Conservation (phyloP, 2,113 vertebrate genomes). For the Lagopus muta region DNA sequence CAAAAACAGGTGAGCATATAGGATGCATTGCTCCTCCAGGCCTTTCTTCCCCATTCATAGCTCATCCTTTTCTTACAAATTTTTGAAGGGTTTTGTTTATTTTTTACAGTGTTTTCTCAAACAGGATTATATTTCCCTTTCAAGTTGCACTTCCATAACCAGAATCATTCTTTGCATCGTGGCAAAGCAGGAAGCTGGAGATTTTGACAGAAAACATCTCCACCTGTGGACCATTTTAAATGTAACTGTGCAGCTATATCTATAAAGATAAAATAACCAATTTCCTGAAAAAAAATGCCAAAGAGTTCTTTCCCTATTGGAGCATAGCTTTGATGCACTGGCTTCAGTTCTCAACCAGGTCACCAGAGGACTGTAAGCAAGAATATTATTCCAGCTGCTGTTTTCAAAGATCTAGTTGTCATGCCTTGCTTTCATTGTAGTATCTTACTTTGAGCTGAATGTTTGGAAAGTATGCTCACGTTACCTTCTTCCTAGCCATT, state of each 20-base stretch:
- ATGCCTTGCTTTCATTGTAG: neutral
- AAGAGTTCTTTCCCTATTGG: neutral
- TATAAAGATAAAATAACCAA: neutral
- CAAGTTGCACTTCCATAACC: neutral
- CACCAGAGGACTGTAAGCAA: neutral
- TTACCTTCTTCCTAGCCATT: neutral
- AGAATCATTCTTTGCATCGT: neutral
- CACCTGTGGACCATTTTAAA: neutral
- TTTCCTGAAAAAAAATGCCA: neutral
- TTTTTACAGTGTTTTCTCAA: neutral
- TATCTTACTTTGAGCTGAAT: neutral
- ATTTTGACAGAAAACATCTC: neutral
- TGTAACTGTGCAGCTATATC: neutral
- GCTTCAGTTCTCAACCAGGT: neutral
- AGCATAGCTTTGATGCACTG: neutral
- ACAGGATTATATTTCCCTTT: neutral
- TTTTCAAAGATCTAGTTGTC: neutral
- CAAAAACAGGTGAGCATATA: neutral
- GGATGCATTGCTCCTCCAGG: neutral
- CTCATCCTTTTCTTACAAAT: neutral
- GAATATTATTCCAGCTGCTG: neutral
- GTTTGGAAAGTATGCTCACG: neutral
- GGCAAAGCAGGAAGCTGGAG: neutral
- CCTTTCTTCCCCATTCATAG: accelerated
- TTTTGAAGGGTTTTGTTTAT: too few species aligned